Evolutionary conservation across 2,113 vertebrate genomes (phyloP).

Genomic region (Odobenus rosmarus): DNA sequence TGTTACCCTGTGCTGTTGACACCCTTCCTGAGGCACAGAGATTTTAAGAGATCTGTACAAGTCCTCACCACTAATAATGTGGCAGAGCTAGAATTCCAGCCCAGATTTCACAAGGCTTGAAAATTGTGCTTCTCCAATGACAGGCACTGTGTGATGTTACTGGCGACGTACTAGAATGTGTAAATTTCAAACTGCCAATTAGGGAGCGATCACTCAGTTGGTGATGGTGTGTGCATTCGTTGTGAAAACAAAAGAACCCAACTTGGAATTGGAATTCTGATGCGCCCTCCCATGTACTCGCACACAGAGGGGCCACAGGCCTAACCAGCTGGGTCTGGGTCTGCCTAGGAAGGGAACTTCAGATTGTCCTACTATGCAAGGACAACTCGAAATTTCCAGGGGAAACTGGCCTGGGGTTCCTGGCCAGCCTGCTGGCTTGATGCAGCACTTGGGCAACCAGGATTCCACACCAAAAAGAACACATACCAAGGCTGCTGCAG

Average conservation of each 20-base stretch:
- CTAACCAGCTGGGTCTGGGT: neutral
- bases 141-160: accelerated
- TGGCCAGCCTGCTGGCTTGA: neutral
- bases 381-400: neutral
- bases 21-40: neutral
- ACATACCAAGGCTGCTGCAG: neutral
- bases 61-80: neutral
- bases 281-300: accelerated
- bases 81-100: neutral
- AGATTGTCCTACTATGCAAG: neutral
- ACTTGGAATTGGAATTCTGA: neutral
- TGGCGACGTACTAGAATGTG: accelerated
- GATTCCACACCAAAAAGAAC: neutral
- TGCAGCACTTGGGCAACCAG: no score
- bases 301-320: no score
- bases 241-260: neutral
- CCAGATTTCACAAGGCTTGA: neutral
- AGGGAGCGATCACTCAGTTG: no score
- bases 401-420: neutral
- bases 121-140: accelerated
- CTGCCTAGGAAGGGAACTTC: neutral
- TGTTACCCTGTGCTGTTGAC: accelerated
- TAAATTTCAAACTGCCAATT: accelerated
- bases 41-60: neutral
- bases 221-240: neutral